Evolutionary conservation across 2,113 vertebrate species (phyloP).

Genomic region (Archocentrus centrarchus): DNA sequence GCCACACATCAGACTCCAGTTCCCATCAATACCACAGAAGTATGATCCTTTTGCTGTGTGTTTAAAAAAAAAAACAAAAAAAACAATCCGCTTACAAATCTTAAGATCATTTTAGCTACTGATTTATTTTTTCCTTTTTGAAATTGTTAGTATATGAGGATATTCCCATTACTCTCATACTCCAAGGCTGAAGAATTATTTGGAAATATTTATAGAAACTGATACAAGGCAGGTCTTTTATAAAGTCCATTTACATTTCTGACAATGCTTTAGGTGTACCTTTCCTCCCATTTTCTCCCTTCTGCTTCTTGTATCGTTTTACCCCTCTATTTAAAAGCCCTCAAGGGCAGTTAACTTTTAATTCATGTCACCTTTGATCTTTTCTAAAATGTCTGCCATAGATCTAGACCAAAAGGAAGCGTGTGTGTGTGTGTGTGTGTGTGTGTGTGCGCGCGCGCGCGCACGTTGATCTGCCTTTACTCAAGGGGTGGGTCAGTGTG

Average conservation of each 20-base stretch:
- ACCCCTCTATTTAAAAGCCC: conserved; percentile 66
- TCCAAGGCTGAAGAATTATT: not conserved
- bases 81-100: not conserved
- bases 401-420: conserved; percentile 33
- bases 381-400: conserved; percentile 59
- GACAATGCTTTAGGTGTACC: not conserved
- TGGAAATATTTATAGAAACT: not conserved
- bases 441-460: not conserved
- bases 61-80: too few species aligned
- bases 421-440: not conserved
- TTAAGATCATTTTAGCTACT: not conserved
- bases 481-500: conserved; percentile 25
- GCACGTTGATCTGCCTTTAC: conserved; percentile 49
- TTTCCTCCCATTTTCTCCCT: conserved; percentile 24
- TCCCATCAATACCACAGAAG: not conserved
- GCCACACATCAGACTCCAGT: not conserved
- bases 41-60: not conserved
- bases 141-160: not conserved
- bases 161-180: not conserved
- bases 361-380: conserved; percentile 78
- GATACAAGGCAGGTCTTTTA: not conserved
- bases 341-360: conserved; percentile 76
- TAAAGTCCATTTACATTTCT: conserved; percentile 24
- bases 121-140: not conserved
- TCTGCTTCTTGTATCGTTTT: conserved; percentile 43